phyloP scores from a whole-genome alignment of 1,140 invertebrate genomes.

The Chymomyza costata region DNA sequence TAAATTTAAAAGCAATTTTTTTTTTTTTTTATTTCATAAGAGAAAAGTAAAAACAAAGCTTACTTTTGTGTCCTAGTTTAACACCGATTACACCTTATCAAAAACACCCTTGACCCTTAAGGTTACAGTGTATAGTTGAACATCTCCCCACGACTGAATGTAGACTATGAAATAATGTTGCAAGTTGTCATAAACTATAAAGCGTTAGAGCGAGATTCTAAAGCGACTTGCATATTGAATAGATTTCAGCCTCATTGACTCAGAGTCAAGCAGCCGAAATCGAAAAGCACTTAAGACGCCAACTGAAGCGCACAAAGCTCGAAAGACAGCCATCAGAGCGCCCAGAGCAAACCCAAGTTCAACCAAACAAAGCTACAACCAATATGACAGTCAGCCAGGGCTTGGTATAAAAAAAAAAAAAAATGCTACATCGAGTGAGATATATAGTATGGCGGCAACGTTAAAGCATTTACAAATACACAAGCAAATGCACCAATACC shows the following conservation, averaged over 20 bases:
- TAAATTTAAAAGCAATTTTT: too few species aligned
- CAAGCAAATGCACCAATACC: constrained; percentile 28
- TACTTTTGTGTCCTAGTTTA: too few species aligned
- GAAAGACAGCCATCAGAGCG: constrained; percentile 11
- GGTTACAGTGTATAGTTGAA: too few species aligned
- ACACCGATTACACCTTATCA: too few species aligned
- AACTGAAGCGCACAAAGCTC: constrained; percentile 18
- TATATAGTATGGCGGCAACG: too few species aligned
- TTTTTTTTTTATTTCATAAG: too few species aligned
- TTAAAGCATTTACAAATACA: constrained; percentile 52
- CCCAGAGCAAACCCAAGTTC: not conserved
- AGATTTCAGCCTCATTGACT: constrained; percentile 46
- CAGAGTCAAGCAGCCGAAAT: constrained; percentile 16
- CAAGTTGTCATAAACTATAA: not conserved
- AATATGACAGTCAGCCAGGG: too few species aligned
- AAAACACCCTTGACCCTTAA: too few species aligned
- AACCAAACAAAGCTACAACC: not conserved
- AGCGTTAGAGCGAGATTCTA: not conserved
- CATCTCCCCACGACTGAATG: too few species aligned
- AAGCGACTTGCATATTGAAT: constrained; percentile 16
- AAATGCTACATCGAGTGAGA: too few species aligned
- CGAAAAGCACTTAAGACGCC: constrained; percentile 50
- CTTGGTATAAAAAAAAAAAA: too few species aligned
- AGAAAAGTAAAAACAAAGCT: too few species aligned
- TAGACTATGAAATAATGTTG: not conserved